phyloP scores from a whole-genome alignment of 2,113 vertebrate species.

The Otolemur garnettii region DNA sequence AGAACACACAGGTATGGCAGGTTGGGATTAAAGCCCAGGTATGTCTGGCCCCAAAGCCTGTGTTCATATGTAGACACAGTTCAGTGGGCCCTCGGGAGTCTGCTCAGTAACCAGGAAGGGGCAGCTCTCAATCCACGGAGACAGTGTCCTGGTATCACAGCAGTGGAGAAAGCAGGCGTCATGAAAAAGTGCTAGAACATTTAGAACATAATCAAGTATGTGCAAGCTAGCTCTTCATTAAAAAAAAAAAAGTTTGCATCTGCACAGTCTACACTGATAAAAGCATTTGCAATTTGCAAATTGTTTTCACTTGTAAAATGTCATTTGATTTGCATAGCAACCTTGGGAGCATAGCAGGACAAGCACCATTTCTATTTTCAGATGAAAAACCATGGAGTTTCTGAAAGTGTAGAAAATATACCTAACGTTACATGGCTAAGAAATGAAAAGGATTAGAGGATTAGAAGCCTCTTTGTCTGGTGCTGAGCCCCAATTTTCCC shows the following conservation, averaged over 20 bases:
- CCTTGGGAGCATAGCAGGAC: not conserved
- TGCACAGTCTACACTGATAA: not conserved
- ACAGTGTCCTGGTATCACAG: not conserved
- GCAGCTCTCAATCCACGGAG: not conserved
- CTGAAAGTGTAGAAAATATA: not conserved
- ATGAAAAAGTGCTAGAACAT: not conserved
- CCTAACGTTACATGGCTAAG: not conserved
- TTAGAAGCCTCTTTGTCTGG: not conserved
- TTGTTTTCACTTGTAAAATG: not conserved
- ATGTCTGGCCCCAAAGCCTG: not conserved
- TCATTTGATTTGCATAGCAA: not conserved
- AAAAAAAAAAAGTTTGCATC: not conserved
- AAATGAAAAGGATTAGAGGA: not conserved
- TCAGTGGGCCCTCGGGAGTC: not conserved
- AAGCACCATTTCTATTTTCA: not conserved
- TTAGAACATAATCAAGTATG: not conserved
- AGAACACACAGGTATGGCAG: not conserved
- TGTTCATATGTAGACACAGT: not conserved
- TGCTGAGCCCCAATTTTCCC: not conserved
- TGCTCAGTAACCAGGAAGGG: not conserved
- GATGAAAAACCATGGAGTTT: not conserved
- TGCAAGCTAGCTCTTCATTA: not conserved
- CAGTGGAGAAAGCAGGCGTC: not conserved
- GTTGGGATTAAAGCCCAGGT: not conserved
- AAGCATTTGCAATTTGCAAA: not conserved